These are phyloP conservation scores for Camarhynchus parvulus DNA, from an alignment of 2,113 vertebrate species.

Conservation along the genomic window DNA sequence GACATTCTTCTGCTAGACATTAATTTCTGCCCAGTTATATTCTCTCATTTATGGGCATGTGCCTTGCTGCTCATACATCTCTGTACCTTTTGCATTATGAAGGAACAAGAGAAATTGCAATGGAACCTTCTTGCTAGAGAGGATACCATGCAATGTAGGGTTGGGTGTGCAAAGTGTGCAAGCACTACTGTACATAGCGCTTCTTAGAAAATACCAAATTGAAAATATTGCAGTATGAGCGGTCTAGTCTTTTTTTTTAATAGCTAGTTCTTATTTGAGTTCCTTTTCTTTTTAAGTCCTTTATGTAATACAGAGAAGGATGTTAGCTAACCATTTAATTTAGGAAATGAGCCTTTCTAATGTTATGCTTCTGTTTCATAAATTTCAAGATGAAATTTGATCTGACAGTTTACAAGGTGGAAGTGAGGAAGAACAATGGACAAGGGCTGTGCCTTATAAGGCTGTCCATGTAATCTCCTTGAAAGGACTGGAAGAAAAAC, in stretches of 20 bases:
- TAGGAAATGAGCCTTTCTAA: not conserved
- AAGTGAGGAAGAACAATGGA: not conserved
- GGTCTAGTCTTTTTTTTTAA: not conserved
- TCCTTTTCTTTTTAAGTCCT: not conserved
- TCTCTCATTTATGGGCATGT: not conserved
- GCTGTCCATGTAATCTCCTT: not conserved
- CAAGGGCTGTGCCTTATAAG: not conserved
- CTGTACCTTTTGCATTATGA: not conserved
- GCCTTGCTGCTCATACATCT: not conserved
- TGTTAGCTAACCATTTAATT: not conserved
- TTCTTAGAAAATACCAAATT: not conserved
- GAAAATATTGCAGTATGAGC: not conserved
- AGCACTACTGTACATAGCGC: not conserved
- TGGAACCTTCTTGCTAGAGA: not conserved
- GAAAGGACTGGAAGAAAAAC: not conserved
- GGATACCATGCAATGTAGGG: not conserved
- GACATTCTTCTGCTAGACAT: not conserved
- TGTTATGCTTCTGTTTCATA: not conserved
- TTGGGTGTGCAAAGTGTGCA: not conserved
- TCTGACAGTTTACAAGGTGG: not conserved
- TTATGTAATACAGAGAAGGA: not conserved
- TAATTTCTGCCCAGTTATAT: not conserved
- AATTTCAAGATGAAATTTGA: not conserved
- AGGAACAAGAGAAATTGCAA: not conserved
- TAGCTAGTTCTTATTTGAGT: not conserved